These are phyloP conservation scores for Papilio machaon DNA, from an alignment of 1,140 invertebrate species.

Conservation along the genomic window DNA sequence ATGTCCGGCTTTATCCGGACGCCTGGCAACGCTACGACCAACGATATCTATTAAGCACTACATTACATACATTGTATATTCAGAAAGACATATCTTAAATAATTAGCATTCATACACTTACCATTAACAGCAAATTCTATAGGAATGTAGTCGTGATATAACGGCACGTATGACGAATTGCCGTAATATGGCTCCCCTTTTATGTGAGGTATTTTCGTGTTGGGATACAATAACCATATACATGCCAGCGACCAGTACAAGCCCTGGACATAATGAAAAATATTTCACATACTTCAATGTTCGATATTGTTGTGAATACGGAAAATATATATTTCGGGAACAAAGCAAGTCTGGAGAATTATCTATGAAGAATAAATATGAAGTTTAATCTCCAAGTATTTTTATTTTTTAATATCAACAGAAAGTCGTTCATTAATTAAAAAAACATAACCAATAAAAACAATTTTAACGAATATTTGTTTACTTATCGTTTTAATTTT, in stretches of 20 bases:
- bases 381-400: background rate
- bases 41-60: no score
- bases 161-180: constrained; percentile 84
- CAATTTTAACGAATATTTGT: no score
- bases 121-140: constrained; percentile 90
- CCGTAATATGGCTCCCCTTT: constrained; percentile 85
- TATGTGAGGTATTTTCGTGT: constrained; percentile 86
- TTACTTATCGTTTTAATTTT: background rate
- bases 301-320: background rate
- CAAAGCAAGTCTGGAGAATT: background rate
- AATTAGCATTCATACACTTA: constrained; percentile 43
- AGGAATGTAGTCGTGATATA: constrained; percentile 88
- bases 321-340: background rate
- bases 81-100: background rate
- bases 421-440: no score
- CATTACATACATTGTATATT: background rate
- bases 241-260: constrained; percentile 88
- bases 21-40: no score
- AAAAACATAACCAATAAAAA: no score
- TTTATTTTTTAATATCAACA: background rate
- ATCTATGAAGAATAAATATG: background rate
- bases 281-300: background rate
- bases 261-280: constrained; percentile 82
- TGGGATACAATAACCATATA: constrained; percentile 86
- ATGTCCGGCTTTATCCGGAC: no score